Evolutionary conservation across 2,888 invertebrate species (phyloP), one percentile per base, ranked within the genome.

Genomic region (Stenodema calcarata): DNA sequence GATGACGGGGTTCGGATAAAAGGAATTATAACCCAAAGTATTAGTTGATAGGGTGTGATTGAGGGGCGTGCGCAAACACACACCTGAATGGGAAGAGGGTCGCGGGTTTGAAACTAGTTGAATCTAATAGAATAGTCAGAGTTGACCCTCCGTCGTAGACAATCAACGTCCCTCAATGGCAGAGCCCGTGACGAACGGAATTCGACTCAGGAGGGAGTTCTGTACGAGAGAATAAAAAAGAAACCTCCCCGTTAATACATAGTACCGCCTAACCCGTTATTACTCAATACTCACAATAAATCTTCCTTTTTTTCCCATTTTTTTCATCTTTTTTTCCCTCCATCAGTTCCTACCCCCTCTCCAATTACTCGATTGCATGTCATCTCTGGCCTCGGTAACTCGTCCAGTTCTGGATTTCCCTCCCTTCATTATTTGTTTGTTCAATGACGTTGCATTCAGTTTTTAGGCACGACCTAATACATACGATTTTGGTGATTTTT

Each of bases 231-330:
- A 3, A 16, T 4, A 11, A 54, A 76, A 35, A 80, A 80, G 47
- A 80, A 80, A 80, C 30, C 54, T 14, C 80, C 80, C 80, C n/a
- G 30, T 27, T 50, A 80, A 80, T 80, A 80, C 80, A 30, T 44
- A 35, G 4, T 35, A 50, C 50, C n/a, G 54, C 27, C 50, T 30
- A 80, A 80, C 80, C 80, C 54, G 80, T 80, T 80, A 80, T 80
- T 80, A 80, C 80, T 80, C 80, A 80, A 80, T 80, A 80, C 54
- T 54, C 80, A 80, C 80, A 28, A 80, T 80, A 80, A 80, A 80
- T 80, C 80, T 80, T 80, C 50, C 30, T 41, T 35, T 18, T 73
- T 73, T 30, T 30, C 16, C 27, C 73, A 1, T 12, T 27, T 44
- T 50, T 50, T 50, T 27, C 27, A 79, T 18, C 47, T 79, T 23